Evolutionary conservation across 2,797 vertebrate genomes (phyloP), one percentile per base, ranked within the genome.

Genomic region (Sorex maritimensis): DNA sequence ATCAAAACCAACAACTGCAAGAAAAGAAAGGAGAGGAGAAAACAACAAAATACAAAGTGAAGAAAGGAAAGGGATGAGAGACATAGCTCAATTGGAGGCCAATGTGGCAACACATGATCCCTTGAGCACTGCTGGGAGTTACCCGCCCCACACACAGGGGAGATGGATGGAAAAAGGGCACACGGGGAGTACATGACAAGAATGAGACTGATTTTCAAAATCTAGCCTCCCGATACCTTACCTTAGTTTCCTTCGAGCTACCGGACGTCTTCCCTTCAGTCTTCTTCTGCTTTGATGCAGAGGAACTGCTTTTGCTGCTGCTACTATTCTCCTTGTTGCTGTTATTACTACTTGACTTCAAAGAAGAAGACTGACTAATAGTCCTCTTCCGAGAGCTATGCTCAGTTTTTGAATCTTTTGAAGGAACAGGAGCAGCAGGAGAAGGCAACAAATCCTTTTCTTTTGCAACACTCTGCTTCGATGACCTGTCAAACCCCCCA

Each of bases 391-490:
- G 98, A 79, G 99, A 98, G 44, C 98, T 96, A 9, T 99, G 99
- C 15, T 99, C 99, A 0, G 98, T 97, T 97, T 99, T 99, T 49
- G 98, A 96, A 6, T 99, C 99, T 95, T 99, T 99, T 98, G 99
- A 99, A 79, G 98, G 98, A 81, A 97, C 98, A 1, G 98, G 97
- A 41, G 99, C 98, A 92, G 99, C 99, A n/a, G 99, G 99, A 92
- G 99, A 99, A 0, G 99, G 99, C 4, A 98, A 98, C 1, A 98
- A 98, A 96, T 99, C 99, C 97, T 99, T 99, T 94, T 99, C 99
- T 97, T 99, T 99, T 90, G 99, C 98, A 96, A 98, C 91, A 93
- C 98, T 98, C 91, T 98, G 98, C 96, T 99, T 99, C 10, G 99
- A 99, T 87, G 99, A 99, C 97, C 98, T 98, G 95, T 49, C 71